Base-by-base conservation (phyloP, 2,888 invertebrate genomes). In the Clivina fossor region DNA sequence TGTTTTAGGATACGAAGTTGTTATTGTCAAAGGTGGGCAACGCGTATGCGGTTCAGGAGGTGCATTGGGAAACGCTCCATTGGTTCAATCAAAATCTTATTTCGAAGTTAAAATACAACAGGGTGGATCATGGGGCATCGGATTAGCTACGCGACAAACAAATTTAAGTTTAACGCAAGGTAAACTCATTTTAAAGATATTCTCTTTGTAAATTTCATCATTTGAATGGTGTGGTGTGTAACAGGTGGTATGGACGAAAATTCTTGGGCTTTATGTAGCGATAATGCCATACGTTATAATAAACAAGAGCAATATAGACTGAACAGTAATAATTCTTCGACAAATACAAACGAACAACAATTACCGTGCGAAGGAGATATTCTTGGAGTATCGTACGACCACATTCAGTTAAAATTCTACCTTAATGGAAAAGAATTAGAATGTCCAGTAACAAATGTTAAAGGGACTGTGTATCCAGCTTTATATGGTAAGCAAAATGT, bases 41-140 rank as follows among this genome's bases (percentile, higher is more conserved):
- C 77, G 97, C 65, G 87, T 95, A 22, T 97, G 97, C 76, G 99
- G 99, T 1, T 90, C 92, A 0, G 99, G 99, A 15, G 97, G 91
- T 57, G 94, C 93, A 0, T 76, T 98, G 40, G 93, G 93, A 8
- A 96, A 91, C 69, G 93, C 93, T 4, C 97, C 98, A 0, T 80
- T 99, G 41, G 90, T 92, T 8, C 96, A 99, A 75, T 94, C 95
- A 68, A 99, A 99, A 76, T 90, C 96, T 2, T 99, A 97, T 73
- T 99, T 97, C 74, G 98, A 99, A 79, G 90, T 97, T 4, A 98
- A 98, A 77, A 78, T 99, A 53, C 97, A 98, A 73, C 97, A 98
- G 71, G 87, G 90, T 59, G 97, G 97, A 67, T 83, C 87, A 26
- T 99, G 98, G 98, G 94, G 93, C 1, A 83, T 98, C 9, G 99